These are phyloP conservation scores for Leptonema lineaticorne DNA, from an alignment of 1,140 invertebrate genomes.

Conservation along the genomic window DNA sequence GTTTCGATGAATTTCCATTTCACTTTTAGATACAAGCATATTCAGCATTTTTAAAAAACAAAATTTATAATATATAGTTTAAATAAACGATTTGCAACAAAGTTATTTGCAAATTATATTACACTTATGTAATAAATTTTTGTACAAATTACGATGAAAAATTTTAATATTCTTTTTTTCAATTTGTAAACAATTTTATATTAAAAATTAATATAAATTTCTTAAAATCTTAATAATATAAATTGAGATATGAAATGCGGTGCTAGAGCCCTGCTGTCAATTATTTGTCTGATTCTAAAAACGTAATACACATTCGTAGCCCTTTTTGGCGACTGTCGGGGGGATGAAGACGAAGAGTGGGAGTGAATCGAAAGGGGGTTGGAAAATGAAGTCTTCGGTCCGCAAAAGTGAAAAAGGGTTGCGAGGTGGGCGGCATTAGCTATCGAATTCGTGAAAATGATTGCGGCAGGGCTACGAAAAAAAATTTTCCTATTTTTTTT, in stretches of 20 bases:
- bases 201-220: too few relatives aligned
- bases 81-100: too few relatives aligned
- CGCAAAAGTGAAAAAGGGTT: conserved; percentile 12
- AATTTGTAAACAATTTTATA: too few relatives aligned
- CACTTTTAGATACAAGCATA: too few relatives aligned
- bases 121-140: too few relatives aligned
- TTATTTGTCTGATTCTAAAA: conserved; percentile 31
- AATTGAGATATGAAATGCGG: neutral
- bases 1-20: too few relatives aligned
- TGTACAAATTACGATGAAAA: neutral
- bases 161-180: too few relatives aligned
- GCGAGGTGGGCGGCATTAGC: conserved; percentile 39
- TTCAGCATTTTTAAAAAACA: too few relatives aligned
- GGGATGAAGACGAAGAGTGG: neutral
- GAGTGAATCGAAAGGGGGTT: neutral
- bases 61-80: too few relatives aligned
- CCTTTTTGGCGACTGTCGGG: conserved; percentile 29
- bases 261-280: conserved; percentile 32
- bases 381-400: neutral
- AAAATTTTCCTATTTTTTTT: too few relatives aligned
- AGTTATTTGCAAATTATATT: too few relatives aligned
- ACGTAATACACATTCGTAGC: conserved; percentile 31
- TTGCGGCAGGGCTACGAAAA: conserved; percentile 30
- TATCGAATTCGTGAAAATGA: conserved; percentile 37
- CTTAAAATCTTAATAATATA: too few relatives aligned